Base-by-base conservation (phyloP, 2,797 vertebrate species). In the Tangara arthus region DNA sequence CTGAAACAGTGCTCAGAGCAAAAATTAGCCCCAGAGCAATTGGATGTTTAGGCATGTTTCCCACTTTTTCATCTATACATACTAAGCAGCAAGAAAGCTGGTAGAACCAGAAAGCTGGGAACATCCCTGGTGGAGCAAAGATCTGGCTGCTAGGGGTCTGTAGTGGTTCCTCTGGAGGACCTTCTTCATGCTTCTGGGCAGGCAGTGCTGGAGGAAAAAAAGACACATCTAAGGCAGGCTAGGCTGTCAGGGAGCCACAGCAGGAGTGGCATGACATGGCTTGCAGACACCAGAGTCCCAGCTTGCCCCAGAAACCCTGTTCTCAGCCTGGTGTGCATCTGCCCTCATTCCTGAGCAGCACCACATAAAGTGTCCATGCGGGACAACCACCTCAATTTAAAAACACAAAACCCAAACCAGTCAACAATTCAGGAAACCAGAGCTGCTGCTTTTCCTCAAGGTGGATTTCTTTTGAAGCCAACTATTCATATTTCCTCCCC, bases 21-120 rank as follows among this genome's bases (percentile, higher is more conserved):
- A 83, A 86, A 83, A 64, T 57, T 37, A 88, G 35, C 73, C 60
- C 69, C 56, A 24, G 11, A 92, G 55, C 71, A 82, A 46, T 4
- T 66, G 42, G 64, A 73, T 56, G 35, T 52, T 71, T 47, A 50
- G 61, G 26, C 4, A 0, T 4, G 15, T 61, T 89, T 89, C 52
- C 69, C 23, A 57, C 22, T 94, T 90, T 73, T 89, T 72, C 39
- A 66, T 90, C 24, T 72, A 90, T 34, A 60, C 57, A 22, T 32
- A 46, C 22, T 59, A 90, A 64, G n/a, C 59, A 87, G 30, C 15
- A 47, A 50, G 72, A 46, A 87, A 90, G 44, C 39, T 68, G 22
- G 60, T 85, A 78, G 75, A 92, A 78, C 65, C 2, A 2, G 41
- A 69, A 26, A 44, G 17, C 35, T 75, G 32, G 35, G 50, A 71